A percentile compares a stretch with the other conserved stretches of the same genome.
Conservation (phyloP, 1,140 invertebrate genomes). For the Papilio glaucus region DNA sequence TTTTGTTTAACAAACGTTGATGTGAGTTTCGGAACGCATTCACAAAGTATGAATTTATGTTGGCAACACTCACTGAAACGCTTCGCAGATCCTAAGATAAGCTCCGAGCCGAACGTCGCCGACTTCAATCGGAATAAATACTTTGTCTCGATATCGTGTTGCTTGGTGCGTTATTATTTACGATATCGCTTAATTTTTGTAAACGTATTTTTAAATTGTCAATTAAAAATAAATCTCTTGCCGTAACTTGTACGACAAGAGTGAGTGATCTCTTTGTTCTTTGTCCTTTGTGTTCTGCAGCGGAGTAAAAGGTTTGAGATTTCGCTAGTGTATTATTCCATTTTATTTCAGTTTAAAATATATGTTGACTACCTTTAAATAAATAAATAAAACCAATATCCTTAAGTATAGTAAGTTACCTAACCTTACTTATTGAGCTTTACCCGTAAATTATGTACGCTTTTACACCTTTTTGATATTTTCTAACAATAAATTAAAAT, state of each 20-base stretch:
- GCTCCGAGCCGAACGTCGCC: not conserved
- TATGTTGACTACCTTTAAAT: not conserved
- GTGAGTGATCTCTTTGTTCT: conserved; percentile 10
- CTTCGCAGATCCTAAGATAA: not conserved
- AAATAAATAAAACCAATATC: not conserved
- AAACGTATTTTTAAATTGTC: not conserved
- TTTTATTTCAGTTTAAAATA: not conserved
- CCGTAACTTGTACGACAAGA: not conserved
- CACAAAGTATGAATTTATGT: conserved; percentile 1
- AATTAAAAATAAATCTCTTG: not conserved
- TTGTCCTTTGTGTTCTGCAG: conserved; percentile 8
- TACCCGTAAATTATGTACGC: conserved; percentile 30
- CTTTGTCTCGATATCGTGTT: not conserved
- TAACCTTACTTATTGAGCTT: conserved; percentile 27
- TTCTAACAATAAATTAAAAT: too few relatives aligned
- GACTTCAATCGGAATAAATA: conserved; percentile 18
- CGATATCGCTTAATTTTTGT: not conserved
- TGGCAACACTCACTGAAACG: conserved; percentile 23
- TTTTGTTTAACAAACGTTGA: too few relatives aligned
- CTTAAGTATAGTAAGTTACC: not conserved
- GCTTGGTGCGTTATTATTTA: conserved; percentile 9
- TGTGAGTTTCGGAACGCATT: not conserved
- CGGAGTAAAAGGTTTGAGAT: conserved; percentile 5
- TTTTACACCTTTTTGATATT: not conserved
- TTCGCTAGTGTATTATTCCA: not conserved